Percentiles rank a stretch among this genome's conserved stretches.
Evolutionary conservation across 1,140 invertebrate species (phyloP).

Genomic region (Calephelis nemesis): DNA sequence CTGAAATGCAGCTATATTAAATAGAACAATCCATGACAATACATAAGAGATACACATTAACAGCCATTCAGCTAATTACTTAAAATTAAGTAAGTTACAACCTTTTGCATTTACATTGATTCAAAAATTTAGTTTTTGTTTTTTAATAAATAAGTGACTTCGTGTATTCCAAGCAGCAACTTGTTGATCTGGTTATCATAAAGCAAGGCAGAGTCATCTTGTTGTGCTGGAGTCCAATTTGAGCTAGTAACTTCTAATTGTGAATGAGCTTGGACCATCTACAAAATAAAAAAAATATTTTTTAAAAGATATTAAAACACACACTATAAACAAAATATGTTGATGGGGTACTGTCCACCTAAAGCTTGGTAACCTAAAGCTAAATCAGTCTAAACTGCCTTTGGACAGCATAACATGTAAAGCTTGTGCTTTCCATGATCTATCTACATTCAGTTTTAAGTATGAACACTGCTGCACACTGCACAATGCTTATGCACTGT

Average conservation of each 20-base stretch:
- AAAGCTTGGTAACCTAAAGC: too few relatives aligned
- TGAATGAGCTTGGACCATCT: conserved; percentile 59
- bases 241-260: conserved; percentile 48
- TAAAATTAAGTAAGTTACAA: conserved; percentile 20
- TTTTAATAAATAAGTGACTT: conserved; percentile 56
- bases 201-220: conserved; percentile 36
- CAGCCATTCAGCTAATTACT: background rate
- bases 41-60: conserved; percentile 7
- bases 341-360: too few relatives aligned
- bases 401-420: too few relatives aligned
- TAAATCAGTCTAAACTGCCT: too few relatives aligned
- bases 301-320: background rate
- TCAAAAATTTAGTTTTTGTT: conserved; percentile 42
- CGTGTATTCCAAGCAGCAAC: conserved; percentile 54
- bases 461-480: too few relatives aligned
- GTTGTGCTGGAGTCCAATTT: conserved; percentile 35
- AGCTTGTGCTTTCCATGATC: too few relatives aligned
- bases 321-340: background rate
- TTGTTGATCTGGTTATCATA: conserved; percentile 61
- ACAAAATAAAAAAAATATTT: conserved; percentile 31
- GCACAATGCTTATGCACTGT: too few relatives aligned
- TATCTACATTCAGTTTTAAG: too few relatives aligned
- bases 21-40: conserved; percentile 12
- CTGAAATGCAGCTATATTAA: conserved; percentile 9
- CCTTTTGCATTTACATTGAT: conserved; percentile 16